A percentile compares a stretch with the other conserved stretches of the same genome.
These are phyloP conservation scores for Tribolium castaneum DNA, from an alignment of 1,140 invertebrate genomes.

Conservation along the genomic window DNA sequence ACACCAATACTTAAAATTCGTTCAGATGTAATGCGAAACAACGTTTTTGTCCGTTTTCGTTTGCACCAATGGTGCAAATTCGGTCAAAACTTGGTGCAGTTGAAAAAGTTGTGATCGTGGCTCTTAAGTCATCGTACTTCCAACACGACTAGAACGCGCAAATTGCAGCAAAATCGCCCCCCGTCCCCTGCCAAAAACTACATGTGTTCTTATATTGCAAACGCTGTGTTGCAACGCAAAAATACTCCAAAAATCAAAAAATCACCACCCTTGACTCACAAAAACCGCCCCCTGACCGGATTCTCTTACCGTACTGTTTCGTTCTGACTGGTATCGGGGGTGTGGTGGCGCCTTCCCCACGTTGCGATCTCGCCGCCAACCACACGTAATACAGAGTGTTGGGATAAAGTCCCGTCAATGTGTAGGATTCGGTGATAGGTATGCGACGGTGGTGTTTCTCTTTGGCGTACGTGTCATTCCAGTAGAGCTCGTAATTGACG, in stretches of 20 bases:
- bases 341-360: conserved; percentile 94
- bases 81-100: too few species aligned
- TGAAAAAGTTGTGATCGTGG: too few species aligned
- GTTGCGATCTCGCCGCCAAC: conserved; percentile 90
- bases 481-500: conserved; percentile 95
- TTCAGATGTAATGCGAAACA: too few species aligned
- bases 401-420: conserved; percentile 88
- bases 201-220: conserved; percentile 10
- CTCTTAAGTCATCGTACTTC: too few species aligned
- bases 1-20: too few species aligned
- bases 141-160: background rate
- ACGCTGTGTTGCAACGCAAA: conserved; percentile 30
- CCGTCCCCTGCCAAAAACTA: background rate
- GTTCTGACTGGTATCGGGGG: conserved; percentile 94
- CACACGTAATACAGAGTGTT: conserved; percentile 97
- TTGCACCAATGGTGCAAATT: too few species aligned
- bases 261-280: conserved; percentile 1
- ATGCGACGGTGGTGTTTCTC: conserved; percentile 79
- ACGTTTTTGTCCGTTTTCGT: too few species aligned
- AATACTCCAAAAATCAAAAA: conserved; percentile 23
- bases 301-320: conserved; percentile 94
- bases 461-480: conserved; percentile 96
- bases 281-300: background rate
- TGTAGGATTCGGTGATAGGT: conserved; percentile 85
- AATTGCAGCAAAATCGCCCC: background rate